Evolutionary conservation across 2,797 vertebrate genomes (phyloP), one percentile per base, ranked within the genome.

Genomic region (Margarornis squamiger): DNA sequence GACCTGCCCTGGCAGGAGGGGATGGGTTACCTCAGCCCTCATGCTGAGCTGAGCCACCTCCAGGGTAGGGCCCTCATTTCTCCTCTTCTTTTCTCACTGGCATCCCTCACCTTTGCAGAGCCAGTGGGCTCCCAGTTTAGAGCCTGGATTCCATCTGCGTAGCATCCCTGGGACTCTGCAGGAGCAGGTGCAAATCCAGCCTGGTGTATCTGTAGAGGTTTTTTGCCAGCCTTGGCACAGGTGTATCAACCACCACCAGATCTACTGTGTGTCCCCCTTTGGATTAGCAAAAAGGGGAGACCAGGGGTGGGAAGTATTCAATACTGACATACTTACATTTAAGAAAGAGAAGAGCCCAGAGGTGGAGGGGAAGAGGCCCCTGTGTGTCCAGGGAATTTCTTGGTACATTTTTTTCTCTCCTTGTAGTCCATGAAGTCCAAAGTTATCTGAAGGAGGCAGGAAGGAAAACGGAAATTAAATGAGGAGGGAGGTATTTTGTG

Each of bases 311-410:
- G 11, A 12, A 10, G 3, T 59, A 12, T 29, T 84, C 34, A 34
- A 4, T 6, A 2, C 3, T 13, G 43, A 38, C 10, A 2, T 61
- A 6, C n/a, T 39, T 30, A 12, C 3, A 2, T 41, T 34, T 34
- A 48, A 77, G 65, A 46, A 55, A 46, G 23, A 30, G 24, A 70
- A 63, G 52, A 70, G 39, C 14, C 36, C 27, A 46, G 30, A 62
- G 32, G 30, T 55, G 9, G 43, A 41, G 51, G 54, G 36, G 41
- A 83, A 23, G 79, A 54, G 41, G n/a, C 46, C 59, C 5, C 41
- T 39, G 75, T 21, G 32, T 68, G 9, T 32, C 24, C 58, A 15
- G 7, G 9, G 32, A 26, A 7, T 3, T 32, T 36, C 12, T 30
- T 70, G 38, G 43, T 91, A 59, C 21, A 14, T 18, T 67, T 12